Evolutionary conservation across 2,113 vertebrate genomes (phyloP), one percentile per base, ranked within the genome.

Genomic region (Cepphus grylle): DNA sequence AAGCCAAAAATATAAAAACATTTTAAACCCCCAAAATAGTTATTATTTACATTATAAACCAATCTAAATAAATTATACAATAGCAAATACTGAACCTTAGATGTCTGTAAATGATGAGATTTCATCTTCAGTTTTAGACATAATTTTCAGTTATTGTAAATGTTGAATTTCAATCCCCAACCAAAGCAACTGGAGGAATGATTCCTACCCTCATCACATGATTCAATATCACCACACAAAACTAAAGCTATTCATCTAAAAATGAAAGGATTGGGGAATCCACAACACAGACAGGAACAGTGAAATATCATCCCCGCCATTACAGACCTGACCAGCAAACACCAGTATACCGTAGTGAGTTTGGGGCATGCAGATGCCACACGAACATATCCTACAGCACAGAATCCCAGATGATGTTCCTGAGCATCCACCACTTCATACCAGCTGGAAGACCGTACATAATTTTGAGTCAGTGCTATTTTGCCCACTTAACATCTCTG

Each of bases 11-110:
- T 22, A 61, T 6, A 10, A 43, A 43, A 96, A 70, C 43, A 90
- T 74, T 91, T 91, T 82, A 95, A 95, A 81, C 90, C n/a, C 53
- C 63, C 43, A 3, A 95, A 94, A 79, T 69, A 90, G 85, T 81
- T 93, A 72, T 52, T 73, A 93, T 70, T 88, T 91, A 89, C 56
- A 76, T 79, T 87, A 66, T 66, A 63, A 74, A 63, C 12, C 18
- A 77, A 71, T 27, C 32, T 17, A 81, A 88, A 78, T 77, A 84
- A 45, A 45, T n/a, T 70, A 66, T 55, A 81, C 19, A 47, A 15
- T 49, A 80, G 45, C 43, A 94, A 96, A 85, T 18, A 36, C 73
- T 26, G n/a, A 81, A 63, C 9, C 4, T 49, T 63, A 84, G 67
- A 53, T 49, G 52, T 25, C 26, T 70, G 8, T 50, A 79, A 78